Percentiles rank a stretch among this genome's conserved stretches.
Conservation (phyloP, 2,113 vertebrate genomes). For the Ochotona curzoniae region DNA sequence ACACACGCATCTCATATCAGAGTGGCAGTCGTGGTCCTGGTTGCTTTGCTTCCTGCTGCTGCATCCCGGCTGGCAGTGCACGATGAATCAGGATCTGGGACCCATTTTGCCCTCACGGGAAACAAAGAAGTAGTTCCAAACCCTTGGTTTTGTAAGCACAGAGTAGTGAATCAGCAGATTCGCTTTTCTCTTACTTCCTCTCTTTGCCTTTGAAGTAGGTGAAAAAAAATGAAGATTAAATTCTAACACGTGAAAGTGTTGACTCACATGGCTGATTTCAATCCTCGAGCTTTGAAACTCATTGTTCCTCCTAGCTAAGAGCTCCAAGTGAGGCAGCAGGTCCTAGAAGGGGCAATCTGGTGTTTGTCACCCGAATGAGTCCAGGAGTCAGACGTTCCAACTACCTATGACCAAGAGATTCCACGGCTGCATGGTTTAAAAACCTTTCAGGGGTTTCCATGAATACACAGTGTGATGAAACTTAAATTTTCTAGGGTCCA, state of each 20-base stretch:
- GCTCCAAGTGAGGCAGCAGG: neutral
- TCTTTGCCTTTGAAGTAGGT: no score
- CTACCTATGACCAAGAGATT: neutral
- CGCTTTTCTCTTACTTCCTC: no score
- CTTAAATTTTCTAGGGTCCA: constrained; percentile 14
- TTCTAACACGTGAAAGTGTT: neutral
- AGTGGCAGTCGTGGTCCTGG: no score
- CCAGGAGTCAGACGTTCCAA: neutral
- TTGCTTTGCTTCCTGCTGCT: no score
- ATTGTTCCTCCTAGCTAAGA: neutral
- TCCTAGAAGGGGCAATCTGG: neutral
- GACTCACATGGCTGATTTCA: neutral
- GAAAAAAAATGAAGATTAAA: neutral
- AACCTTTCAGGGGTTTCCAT: neutral
- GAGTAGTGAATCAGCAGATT: no score
- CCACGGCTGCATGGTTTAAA: neutral
- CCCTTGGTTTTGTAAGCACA: no score
- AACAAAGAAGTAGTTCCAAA: no score
- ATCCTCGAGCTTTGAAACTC: neutral
- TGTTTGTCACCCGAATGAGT: neutral
- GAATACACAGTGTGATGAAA: neutral
- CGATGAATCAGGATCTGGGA: no score
- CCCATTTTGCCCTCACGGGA: no score
- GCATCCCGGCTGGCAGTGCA: no score
- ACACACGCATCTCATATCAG: no score